Conservation (phyloP, 92 coral and sea anemone species). For the Montipora capitata region DNA sequence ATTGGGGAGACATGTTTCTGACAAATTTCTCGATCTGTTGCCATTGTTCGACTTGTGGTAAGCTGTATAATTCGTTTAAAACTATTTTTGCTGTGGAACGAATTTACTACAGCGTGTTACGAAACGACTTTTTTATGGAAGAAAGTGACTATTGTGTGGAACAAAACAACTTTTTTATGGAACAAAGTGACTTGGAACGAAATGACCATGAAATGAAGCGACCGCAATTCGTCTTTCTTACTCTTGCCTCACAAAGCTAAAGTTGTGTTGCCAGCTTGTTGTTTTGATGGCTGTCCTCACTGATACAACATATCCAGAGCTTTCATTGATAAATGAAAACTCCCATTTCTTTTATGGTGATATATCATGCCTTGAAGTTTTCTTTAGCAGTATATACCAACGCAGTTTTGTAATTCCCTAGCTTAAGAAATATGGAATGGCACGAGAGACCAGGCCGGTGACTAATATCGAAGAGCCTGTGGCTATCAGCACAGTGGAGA, state of each 20-base stretch:
- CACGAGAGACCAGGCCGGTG: conserved; percentile 2
- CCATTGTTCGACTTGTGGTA: no score
- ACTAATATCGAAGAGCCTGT: conserved; percentile 1
- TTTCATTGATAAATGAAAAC: conserved; percentile 34
- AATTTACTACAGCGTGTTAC: no score
- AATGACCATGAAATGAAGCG: no score
- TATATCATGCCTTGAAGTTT: not conserved
- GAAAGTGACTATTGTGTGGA: no score
- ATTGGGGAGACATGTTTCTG: no score
- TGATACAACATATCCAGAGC: conserved; percentile 37
- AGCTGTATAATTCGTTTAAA: not conserved
- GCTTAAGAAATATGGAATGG: conserved; percentile 35
- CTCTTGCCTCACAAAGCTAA: conserved; percentile 60
- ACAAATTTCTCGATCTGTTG: no score
- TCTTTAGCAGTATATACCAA: not conserved
- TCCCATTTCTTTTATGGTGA: conserved; percentile 41
- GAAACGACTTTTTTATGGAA: no score
- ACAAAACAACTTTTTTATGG: no score
- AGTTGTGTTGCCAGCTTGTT: conserved; percentile 43
- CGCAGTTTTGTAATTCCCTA: conserved; percentile 2
- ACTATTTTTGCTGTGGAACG: no score
- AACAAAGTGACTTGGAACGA: no score
- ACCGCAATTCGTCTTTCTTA: conserved; percentile 25
- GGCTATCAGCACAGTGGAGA: not conserved
- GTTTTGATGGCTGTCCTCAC: conserved; percentile 55